Evolutionary conservation across 2,797 vertebrate genomes (phyloP), one percentile per base, ranked within the genome.

Genomic region (Sardinella longiceps): DNA sequence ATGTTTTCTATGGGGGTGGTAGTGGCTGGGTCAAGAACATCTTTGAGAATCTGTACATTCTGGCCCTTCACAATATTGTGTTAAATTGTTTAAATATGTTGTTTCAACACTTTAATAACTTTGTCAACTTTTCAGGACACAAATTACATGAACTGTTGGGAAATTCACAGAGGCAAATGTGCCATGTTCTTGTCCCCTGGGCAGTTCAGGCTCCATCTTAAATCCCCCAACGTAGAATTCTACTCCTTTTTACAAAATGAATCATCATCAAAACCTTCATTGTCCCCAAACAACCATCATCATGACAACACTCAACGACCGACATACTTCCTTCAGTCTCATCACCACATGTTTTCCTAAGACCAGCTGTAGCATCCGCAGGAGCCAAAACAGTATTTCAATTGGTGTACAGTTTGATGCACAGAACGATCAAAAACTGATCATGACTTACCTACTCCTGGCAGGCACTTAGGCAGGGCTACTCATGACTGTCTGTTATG

Each of bases 141-240:
- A 80, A 66, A 85, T 88, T 88, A 94, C 94, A 90, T 94, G 94
- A 95, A 91, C 92, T 92, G 83, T 91, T 85, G 81, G 84, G 85
- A 90, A 39, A 77, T 39, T 85, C 88, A 63, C 84, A 46, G 81
- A 51, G 70, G 46, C 80, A 18, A 25, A 18, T 56, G 50, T 60
- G 60, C 43, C 82, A 50, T 46, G 45, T 28, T 48, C 33, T 45
- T 82, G 88, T 86, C 85, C 89, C 85, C 81, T 85, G 87, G 84
- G 90, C 87, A 91, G 91, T 92, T 92, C 94, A 95, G 94, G 94
- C 91, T 82, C 81, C 86, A 43, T 37, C 70, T 77, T 77, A 15
- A 77, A 10, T 20, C 33, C 70, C 66, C 37, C 18, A 33, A 5
- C 20, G 30, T 30, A 6, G 46, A 37, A 77, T 33, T 43, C 33